phyloP scores from a whole-genome alignment of 2,797 vertebrate species.

The Poliocrania exsul region DNA sequence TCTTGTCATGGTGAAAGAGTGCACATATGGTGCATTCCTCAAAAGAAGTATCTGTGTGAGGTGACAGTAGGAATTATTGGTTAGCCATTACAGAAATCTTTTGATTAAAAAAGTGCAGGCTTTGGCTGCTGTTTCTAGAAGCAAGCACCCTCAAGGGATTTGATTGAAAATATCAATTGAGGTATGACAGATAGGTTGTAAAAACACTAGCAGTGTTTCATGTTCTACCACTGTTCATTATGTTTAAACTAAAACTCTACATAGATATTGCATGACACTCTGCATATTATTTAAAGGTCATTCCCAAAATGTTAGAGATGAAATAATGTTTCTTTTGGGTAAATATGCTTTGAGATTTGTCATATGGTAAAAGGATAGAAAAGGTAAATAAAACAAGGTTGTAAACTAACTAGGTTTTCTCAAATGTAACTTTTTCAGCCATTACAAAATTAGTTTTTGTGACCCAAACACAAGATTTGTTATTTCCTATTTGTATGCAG shows the following conservation, averaged over 20 bases:
- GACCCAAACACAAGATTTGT: not conserved
- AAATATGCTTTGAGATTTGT: not conserved
- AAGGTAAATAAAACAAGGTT: not conserved
- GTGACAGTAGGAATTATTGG: not conserved
- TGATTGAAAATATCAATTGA: constrained; percentile 13
- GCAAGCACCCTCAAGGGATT: not conserved
- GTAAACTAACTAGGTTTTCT: not conserved
- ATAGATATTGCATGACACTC: not conserved
- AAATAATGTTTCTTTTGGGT: constrained; percentile 16
- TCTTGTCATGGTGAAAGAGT: not conserved
- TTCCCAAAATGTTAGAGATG: not conserved
- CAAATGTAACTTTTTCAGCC: not conserved
- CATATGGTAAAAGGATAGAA: not conserved
- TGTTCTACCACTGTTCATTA: constrained; percentile 12
- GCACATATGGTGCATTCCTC: not conserved
- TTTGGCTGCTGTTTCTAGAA: constrained; percentile 13
- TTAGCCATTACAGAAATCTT: not conserved
- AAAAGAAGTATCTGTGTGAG: not conserved
- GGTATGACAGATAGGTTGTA: constrained; percentile 10
- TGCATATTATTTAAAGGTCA: constrained; percentile 1
- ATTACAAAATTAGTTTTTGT: not conserved
- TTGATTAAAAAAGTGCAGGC: not conserved
- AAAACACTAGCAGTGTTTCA: not conserved
- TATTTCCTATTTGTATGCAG: not conserved
- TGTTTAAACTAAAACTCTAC: constrained; percentile 9